Evolutionary conservation across 2,888 invertebrate species (phyloP).

Genomic region (Ptycholaimellus sp.): DNA sequence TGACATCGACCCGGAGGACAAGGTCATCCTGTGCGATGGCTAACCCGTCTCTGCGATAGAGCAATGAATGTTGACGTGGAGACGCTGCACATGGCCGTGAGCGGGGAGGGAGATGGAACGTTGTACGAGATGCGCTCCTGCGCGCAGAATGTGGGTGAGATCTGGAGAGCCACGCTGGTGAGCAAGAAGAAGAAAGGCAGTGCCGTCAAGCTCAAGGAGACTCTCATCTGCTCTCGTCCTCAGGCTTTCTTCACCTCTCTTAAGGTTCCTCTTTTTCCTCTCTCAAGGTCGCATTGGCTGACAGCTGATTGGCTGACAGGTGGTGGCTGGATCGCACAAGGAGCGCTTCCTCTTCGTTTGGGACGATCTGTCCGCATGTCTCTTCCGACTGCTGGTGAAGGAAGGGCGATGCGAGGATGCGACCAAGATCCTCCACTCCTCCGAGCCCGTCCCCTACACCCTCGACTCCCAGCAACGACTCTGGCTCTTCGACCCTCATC

Average conservation of each 20-base stretch:
- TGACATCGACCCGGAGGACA: constrained; percentile 7
- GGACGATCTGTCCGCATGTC: constrained; percentile 3
- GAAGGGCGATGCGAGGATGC: constrained; percentile 1
- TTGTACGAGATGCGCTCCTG: constrained; percentile 5
- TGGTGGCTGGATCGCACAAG: no score
- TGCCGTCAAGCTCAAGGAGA: constrained; percentile 7
- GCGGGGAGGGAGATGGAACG: not conserved
- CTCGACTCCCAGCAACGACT: not conserved
- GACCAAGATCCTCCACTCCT: constrained; percentile 1
- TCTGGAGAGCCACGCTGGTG: constrained; percentile 2
- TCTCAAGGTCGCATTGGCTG: no score
- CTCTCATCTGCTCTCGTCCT: constrained; percentile 3
- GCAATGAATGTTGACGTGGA: no score
- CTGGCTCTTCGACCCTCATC: constrained; percentile 4
- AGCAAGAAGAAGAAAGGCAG: constrained; percentile 2
- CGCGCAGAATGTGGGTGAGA: constrained; percentile 3
- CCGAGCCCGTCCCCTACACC: constrained; percentile 2
- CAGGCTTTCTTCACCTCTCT: not conserved
- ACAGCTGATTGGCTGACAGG: no score
- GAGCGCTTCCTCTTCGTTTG: constrained; percentile 1
- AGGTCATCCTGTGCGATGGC: no score
- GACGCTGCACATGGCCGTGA: not conserved
- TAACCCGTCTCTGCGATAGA: no score
- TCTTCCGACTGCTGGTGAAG: constrained; percentile 2
- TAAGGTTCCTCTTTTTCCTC: no score